phyloP scores from a whole-genome alignment of 1,140 invertebrate genomes.

The Patella vulgata region DNA sequence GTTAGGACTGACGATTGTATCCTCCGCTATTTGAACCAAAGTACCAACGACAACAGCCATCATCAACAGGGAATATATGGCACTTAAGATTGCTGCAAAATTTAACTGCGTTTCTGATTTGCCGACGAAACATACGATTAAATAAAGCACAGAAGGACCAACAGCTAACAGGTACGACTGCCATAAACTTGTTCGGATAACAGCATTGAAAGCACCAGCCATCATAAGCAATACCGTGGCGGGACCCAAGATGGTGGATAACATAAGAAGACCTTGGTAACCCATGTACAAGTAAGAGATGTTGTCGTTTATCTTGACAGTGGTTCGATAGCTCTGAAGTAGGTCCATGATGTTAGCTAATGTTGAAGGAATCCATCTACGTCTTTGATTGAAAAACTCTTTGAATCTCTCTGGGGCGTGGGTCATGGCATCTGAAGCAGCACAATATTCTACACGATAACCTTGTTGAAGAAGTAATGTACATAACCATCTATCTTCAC shows the following conservation, averaged over 20 bases:
- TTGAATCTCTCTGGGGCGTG: conserved; percentile 72
- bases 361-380: conserved; percentile 75
- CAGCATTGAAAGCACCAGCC: conserved; percentile 72
- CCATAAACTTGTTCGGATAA: conserved; percentile 47
- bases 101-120: conserved; percentile 71
- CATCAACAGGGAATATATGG: conserved; percentile 96
- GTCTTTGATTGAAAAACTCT: conserved; percentile 68
- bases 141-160: conserved; percentile 68
- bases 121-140: conserved; percentile 68
- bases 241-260: conserved; percentile 72
- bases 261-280: conserved; percentile 68
- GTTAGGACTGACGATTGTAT: conserved; percentile 74
- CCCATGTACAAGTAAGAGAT: conserved; percentile 72
- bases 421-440: conserved; percentile 74
- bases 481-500: conserved; percentile 75
- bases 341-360: conserved; percentile 76
- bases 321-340: conserved; percentile 69
- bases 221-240: conserved; percentile 76
- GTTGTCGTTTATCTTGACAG: conserved; percentile 72
- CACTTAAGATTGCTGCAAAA: conserved; percentile 93
- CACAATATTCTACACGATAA: conserved; percentile 74
- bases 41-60: conserved; percentile 99
- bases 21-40: conserved; percentile 54
- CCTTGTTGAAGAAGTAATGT: conserved; percentile 73
- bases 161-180: conserved; percentile 68